A percentile compares a stretch with the other conserved stretches of the same genome.
Evolutionary conservation across 1,140 invertebrate species (phyloP).

Genomic region (Monomorium pharaonis): DNA sequence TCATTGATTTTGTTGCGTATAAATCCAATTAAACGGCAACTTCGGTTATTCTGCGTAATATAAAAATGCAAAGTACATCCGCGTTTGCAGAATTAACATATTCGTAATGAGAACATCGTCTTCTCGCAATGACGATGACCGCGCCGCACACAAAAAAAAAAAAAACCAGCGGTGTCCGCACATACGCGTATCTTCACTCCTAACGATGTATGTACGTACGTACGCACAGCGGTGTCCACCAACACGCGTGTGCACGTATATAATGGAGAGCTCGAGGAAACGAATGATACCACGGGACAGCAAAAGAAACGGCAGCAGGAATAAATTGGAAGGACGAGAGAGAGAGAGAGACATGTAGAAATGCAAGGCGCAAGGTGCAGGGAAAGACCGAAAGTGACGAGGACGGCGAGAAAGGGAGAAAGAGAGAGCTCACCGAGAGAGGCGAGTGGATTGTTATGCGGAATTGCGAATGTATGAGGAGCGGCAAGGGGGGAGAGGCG

Average conservation of each 20-base stretch:
- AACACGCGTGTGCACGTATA: background rate
- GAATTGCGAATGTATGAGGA: slow-evolving; percentile 23
- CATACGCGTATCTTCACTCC: background rate
- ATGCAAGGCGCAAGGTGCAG: background rate
- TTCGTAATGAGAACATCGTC: background rate
- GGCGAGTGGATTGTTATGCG: slow-evolving; percentile 51
- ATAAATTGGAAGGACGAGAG: slow-evolving; percentile 3
- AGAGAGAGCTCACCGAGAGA: background rate
- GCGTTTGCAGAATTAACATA: background rate
- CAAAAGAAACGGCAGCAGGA: background rate
- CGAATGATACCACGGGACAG: background rate
- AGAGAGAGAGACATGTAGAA: background rate
- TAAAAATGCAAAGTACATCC: slow-evolving; percentile 45
- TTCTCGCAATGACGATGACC: background rate
- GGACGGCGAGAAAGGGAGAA: background rate
- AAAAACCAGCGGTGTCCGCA: background rate
- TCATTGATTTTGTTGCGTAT: background rate
- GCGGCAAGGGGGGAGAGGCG: background rate
- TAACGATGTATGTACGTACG: background rate
- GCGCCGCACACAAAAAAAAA: background rate
- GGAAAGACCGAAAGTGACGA: background rate
- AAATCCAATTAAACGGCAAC: background rate
- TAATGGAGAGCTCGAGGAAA: background rate
- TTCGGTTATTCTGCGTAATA: background rate
- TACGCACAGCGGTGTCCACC: background rate